Base-by-base conservation (phyloP, 2,113 vertebrate species). In the Corythoichthys haematopterus region DNA sequence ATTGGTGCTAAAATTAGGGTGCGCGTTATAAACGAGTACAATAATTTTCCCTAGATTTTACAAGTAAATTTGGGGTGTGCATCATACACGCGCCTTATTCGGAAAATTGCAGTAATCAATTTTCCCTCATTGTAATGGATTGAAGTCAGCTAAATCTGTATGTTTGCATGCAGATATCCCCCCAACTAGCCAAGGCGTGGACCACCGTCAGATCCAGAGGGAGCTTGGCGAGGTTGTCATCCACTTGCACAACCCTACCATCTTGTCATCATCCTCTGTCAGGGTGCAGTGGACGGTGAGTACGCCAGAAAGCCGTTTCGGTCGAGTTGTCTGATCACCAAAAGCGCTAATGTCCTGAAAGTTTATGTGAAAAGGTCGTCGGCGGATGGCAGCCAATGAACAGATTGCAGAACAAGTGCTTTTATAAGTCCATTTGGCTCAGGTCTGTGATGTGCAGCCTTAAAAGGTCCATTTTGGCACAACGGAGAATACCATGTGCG, bases 241-340 rank as follows among this genome's bases (percentile, higher is more conserved):
- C 57, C 96, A 98, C 81, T 94, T 99, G 37, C 97, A 99, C 88
- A 99, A 98, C 81, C 97, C 97, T 10, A 96, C 95, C 65, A 96
- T 96, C 76, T 95, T 98, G 71, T 98, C 97, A 12, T 99, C 97
- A 6, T 99, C 97, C 1, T 96, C 97, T 0, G 92, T 98, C 37
- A 93, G 97, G 88, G 93, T 99, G 69, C 96, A 98, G 67, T 99
- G 97, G 97, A 99, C 96, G n/a, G 97, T 99, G 87, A 96, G 94
- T 93, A 65, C 51, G 46, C 11, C 45, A 15, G 2, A 48, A 48
- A 50, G 14, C 47, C 12, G 12, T 15, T 50, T 50, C 16, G 64
- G 75, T 70, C 74, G 67, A 79, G 80, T 79, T 76, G 71, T 81
- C 72, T 66, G 63, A 58, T 63, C 57, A 45, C 40, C 83, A 67